Evolutionary conservation across 2,888 invertebrate species (phyloP).

Genomic region (Dichetophora obliterata): DNA sequence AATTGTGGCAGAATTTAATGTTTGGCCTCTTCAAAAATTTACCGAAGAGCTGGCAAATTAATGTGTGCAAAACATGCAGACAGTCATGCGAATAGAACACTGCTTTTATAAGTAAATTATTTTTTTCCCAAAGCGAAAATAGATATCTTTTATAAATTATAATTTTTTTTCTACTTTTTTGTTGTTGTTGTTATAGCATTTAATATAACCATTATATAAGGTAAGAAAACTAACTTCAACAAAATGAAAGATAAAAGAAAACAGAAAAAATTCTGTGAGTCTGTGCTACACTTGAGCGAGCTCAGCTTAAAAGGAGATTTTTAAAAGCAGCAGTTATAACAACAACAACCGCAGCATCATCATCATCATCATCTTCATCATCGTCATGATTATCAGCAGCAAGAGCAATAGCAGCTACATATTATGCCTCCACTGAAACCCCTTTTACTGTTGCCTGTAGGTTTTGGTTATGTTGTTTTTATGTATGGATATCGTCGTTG

Average conservation of each 20-base stretch:
- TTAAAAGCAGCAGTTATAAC: background rate
- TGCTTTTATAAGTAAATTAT: no score
- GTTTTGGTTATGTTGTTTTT: background rate
- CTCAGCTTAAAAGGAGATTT: background rate
- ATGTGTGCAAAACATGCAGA: no score
- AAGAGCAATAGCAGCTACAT: background rate
- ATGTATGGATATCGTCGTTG: slow-evolving; percentile 11
- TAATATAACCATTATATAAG: slow-evolving; percentile 1
- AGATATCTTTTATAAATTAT: background rate
- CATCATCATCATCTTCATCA: no score
- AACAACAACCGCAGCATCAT: background rate
- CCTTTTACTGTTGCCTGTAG: background rate
- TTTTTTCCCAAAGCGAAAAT: background rate
- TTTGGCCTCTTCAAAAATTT: no score
- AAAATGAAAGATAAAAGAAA: background rate
- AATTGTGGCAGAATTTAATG: no score
- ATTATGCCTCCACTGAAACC: background rate
- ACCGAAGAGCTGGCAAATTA: no score
- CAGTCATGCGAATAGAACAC: no score
- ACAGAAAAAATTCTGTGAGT: background rate
- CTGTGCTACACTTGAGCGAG: background rate
- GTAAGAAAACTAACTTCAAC: background rate
- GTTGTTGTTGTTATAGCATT: background rate
- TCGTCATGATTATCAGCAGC: no score
- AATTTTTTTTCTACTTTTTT: background rate